Evolutionary conservation across 1,140 invertebrate species (phyloP).

Genomic region (Phymastichus coffea): DNA sequence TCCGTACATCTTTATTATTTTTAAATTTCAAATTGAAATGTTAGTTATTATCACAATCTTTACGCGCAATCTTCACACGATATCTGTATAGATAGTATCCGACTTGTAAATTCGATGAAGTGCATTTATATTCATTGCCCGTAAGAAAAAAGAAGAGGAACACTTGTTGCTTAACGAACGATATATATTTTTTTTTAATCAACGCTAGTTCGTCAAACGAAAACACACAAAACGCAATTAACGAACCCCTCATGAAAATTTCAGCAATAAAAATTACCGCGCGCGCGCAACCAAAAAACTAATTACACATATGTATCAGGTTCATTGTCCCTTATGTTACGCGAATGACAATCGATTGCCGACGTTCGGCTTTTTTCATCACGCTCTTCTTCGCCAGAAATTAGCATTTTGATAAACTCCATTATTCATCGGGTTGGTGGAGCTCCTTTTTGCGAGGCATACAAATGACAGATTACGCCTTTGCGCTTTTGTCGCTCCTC

Average conservation of each 20-base stretch:
- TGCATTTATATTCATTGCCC: neutral
- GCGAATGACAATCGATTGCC: constrained; percentile 7
- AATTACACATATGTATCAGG: neutral
- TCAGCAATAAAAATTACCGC: no score
- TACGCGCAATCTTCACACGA: no score
- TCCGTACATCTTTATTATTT: constrained; percentile 51
- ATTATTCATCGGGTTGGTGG: constrained; percentile 25
- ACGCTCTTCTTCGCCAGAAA: constrained; percentile 11
- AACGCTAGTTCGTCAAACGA: no score
- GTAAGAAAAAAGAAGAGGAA: neutral
- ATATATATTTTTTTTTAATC: no score
- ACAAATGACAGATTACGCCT: constrained; percentile 27
- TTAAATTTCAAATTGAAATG: neutral
- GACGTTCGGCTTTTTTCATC: constrained; percentile 7
- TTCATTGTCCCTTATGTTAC: neutral
- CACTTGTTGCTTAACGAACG: no score
- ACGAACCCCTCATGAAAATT: no score
- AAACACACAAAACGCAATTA: no score
- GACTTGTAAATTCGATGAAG: no score
- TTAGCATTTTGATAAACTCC: constrained; percentile 29
- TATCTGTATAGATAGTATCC: no score
- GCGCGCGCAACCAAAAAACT: no score
- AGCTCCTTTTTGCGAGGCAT: constrained; percentile 14
- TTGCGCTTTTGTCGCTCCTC: no score
- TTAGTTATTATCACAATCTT: neutral